Percentiles rank a stretch among this genome's conserved stretches.
phyloP scores from a whole-genome alignment of 2,113 vertebrate genomes.

The Petrocephalus microphthalmus region DNA sequence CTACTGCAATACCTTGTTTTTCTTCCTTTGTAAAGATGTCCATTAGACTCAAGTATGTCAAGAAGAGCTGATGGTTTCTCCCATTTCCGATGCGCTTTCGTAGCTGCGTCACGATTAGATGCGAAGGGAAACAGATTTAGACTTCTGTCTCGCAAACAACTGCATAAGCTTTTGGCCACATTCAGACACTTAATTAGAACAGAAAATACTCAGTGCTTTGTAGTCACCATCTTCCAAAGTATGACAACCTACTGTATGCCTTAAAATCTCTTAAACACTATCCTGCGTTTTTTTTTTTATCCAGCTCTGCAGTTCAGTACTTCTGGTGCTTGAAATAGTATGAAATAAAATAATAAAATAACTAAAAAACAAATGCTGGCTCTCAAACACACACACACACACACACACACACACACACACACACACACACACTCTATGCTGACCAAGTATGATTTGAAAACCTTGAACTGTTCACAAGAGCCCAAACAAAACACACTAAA shows the following conservation, averaged over 20 bases:
- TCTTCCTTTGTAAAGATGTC: conserved; percentile 64
- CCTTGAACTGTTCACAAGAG: conserved; percentile 47
- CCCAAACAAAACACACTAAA: conserved; percentile 56
- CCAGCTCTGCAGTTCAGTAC: conserved; percentile 61
- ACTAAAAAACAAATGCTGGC: conserved; percentile 55
- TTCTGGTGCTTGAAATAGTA: conserved; percentile 58
- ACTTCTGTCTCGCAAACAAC: conserved; percentile 64
- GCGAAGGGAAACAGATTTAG: conserved; percentile 60
- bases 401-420: conserved; percentile 40
- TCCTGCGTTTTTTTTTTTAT: conserved; percentile 35
- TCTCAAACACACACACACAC: conserved; percentile 48
- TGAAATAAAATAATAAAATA: conserved; percentile 39
- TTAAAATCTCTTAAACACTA: conserved; percentile 41
- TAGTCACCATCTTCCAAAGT: conserved; percentile 45
- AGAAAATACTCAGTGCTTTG: conserved; percentile 77
- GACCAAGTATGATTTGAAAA: conserved; percentile 55
- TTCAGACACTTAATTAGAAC: conserved; percentile 78
- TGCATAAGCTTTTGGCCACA: conserved; percentile 93
- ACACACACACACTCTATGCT: conserved; percentile 52
- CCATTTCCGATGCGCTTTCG: conserved; percentile 53
- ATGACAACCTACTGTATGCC: conserved; percentile 39
- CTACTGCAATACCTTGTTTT: conserved; percentile 66
- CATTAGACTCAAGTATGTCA: conserved; percentile 73
- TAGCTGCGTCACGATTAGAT: conserved; percentile 67
- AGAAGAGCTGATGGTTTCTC: conserved; percentile 61